Conservation (phyloP, 2,888 invertebrate genomes). For the Subacronicta megacephala region DNA sequence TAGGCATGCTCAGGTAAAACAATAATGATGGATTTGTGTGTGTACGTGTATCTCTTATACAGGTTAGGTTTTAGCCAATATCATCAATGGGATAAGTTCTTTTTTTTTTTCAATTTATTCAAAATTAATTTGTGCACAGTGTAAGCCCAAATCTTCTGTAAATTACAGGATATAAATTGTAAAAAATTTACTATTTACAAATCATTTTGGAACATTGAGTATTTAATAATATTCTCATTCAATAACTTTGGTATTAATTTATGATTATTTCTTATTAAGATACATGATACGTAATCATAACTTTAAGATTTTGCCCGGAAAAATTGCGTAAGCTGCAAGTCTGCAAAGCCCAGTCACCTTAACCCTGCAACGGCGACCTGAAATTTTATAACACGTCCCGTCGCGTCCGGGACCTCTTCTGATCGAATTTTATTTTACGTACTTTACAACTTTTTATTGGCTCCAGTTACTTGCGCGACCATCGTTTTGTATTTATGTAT, state of each 20-base stretch:
- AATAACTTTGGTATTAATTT: too few relatives aligned
- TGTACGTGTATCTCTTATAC: too few relatives aligned
- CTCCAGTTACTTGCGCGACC: constrained; percentile 69
- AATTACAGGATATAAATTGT: too few relatives aligned
- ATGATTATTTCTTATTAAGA: too few relatives aligned
- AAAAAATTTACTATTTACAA: too few relatives aligned
- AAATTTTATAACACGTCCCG: constrained; percentile 72
- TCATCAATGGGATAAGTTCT: too few relatives aligned
- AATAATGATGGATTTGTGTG: constrained; percentile 4
- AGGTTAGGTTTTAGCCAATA: not conserved
- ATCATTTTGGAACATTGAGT: not conserved
- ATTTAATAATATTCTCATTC: too few relatives aligned
- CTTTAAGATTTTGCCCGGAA: not conserved
- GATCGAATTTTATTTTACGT: constrained; percentile 84
- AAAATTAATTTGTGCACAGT: too few relatives aligned
- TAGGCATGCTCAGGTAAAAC: constrained; percentile 26
- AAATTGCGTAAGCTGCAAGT: constrained; percentile 42
- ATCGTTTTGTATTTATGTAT: constrained; percentile 81
- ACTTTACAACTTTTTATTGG: constrained; percentile 81
- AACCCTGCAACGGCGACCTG: constrained; percentile 69
- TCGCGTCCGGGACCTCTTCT: constrained; percentile 59
- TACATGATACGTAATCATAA: too few relatives aligned
- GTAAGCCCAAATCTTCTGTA: too few relatives aligned
- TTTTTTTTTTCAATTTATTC: too few relatives aligned
- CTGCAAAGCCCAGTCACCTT: constrained; percentile 61